These are phyloP conservation scores for Peromyscus polionotus DNA, from an alignment of 2,113 vertebrate species.

Conservation along the genomic window DNA sequence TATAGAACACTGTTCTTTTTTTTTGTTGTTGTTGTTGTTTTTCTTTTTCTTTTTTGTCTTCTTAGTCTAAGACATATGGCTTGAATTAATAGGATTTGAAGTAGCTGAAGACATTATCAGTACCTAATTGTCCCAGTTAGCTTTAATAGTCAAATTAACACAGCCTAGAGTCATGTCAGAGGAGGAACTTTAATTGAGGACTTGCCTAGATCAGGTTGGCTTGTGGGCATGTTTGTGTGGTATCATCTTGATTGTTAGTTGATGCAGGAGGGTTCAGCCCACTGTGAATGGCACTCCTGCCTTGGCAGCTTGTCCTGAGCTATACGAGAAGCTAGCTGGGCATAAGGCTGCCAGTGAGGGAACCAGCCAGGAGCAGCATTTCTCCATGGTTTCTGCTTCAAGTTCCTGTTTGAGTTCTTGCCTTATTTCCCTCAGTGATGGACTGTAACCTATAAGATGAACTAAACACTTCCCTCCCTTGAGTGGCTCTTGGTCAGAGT, in stretches of 20 bases:
- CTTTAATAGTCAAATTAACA: neutral
- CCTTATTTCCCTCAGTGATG: neutral
- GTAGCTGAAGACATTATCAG: neutral
- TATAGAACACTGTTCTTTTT: neutral
- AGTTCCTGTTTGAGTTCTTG: neutral
- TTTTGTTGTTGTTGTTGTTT: too few relatives aligned
- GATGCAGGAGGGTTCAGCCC: neutral
- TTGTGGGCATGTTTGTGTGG: neutral
- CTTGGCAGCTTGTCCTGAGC: neutral
- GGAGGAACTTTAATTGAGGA: neutral
- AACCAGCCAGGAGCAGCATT: neutral
- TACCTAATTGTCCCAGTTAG: neutral
- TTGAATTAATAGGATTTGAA: slow-evolving; percentile 31
- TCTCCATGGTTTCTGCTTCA: neutral
- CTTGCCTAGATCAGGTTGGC: too few relatives aligned
- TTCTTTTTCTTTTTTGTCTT: neutral
- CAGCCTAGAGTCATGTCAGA: neutral
- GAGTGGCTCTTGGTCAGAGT: neutral
- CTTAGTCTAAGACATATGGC: neutral
- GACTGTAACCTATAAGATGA: neutral
- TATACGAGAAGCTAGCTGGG: neutral
- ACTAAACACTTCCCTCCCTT: neutral
- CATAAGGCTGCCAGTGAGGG: neutral
- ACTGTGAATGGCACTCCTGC: neutral
- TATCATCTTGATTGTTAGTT: neutral